Percentiles rank a stretch among this genome's conserved stretches.
These are phyloP conservation scores for Lamprotornis superbus DNA, from an alignment of 2,113 vertebrate species.

Conservation along the genomic window DNA sequence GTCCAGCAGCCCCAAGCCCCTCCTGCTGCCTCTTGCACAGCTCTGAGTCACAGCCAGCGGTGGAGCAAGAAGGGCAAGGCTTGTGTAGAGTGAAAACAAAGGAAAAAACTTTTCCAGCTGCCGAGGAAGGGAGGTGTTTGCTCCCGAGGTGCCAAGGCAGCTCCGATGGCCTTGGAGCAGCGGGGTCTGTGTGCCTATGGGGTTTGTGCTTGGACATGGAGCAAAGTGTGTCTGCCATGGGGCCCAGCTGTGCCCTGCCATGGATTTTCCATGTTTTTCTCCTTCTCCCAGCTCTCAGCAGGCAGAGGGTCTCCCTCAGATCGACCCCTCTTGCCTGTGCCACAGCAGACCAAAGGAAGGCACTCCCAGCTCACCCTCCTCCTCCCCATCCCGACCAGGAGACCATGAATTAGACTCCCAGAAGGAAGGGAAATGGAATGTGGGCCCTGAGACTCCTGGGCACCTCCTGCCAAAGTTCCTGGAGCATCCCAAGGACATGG, in stretches of 20 bases:
- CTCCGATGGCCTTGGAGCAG: fast-evolving
- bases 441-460: fast-evolving
- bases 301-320: background rate
- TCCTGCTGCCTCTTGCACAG: background rate
- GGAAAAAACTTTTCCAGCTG: background rate
- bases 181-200: fast-evolving
- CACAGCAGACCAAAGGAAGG: background rate
- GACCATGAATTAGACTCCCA: background rate
- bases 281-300: background rate
- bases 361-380: background rate
- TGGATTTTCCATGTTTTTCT: background rate
- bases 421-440: background rate
- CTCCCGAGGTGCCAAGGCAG: background rate
- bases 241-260: fast-evolving
- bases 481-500: background rate
- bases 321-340: fast-evolving
- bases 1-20: background rate
- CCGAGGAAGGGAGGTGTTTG: background rate
- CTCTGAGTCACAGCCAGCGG: background rate
- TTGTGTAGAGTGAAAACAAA: background rate
- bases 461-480: background rate
- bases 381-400: fast-evolving
- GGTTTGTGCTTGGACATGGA: background rate
- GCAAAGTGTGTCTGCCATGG: background rate
- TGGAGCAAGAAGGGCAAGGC: background rate